phyloP scores from a whole-genome alignment of 2,113 vertebrate genomes.

The Anhinga rufa region DNA sequence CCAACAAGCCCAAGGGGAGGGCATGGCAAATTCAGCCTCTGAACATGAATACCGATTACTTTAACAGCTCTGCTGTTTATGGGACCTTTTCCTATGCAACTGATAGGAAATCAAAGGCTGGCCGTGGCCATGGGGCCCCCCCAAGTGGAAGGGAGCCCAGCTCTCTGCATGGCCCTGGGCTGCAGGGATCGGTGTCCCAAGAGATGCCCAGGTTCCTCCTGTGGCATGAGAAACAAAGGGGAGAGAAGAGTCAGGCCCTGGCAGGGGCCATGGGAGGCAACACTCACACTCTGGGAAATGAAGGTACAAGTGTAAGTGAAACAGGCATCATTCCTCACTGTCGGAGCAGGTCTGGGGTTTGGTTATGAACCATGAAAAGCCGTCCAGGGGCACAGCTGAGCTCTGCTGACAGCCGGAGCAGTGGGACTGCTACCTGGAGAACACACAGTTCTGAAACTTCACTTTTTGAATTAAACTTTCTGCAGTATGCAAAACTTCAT shows the following conservation, averaged over 20 bases:
- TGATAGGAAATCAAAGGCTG: background rate
- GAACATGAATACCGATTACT: background rate
- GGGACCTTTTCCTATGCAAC: background rate
- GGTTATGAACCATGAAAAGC: background rate
- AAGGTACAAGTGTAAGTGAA: background rate
- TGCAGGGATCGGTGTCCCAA: accelerated
- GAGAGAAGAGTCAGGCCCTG: background rate
- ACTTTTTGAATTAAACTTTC: background rate
- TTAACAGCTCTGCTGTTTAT: background rate
- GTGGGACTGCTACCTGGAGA: background rate
- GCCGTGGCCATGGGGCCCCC: accelerated
- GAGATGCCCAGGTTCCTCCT: background rate
- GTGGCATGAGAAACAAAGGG: accelerated
- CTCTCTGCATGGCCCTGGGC: accelerated
- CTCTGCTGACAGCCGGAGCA: background rate
- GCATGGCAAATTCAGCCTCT: background rate
- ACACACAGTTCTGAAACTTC: background rate
- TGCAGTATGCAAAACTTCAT: background rate
- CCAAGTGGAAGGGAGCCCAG: background rate
- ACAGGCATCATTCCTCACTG: background rate
- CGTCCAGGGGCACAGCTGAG: background rate
- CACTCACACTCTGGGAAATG: background rate
- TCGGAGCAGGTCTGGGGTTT: background rate
- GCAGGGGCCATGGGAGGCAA: background rate
- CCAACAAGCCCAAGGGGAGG: background rate